phyloP scores from a whole-genome alignment of 1,140 invertebrate species.

The Heliconius himera region DNA sequence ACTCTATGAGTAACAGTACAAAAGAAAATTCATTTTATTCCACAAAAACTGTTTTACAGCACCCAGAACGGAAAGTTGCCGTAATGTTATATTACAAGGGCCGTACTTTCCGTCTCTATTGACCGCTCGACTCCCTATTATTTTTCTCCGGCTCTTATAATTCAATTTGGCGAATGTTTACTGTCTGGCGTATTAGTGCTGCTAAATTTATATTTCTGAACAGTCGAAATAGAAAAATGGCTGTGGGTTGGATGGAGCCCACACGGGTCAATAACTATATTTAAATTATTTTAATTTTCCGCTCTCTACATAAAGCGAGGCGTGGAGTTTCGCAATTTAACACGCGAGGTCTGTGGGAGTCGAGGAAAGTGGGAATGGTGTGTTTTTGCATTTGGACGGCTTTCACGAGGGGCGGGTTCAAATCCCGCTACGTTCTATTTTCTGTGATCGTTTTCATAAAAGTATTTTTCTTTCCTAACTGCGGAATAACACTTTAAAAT shows the following conservation, averaged over 20 bases:
- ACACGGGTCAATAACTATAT: too few species aligned
- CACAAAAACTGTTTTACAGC: not conserved
- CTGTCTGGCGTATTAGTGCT: conserved; percentile 34
- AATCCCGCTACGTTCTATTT: too few species aligned
- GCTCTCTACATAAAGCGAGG: too few species aligned
- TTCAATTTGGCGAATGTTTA: conserved; percentile 48
- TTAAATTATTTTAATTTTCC: too few species aligned
- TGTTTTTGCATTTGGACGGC: too few species aligned
- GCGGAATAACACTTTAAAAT: too few species aligned
- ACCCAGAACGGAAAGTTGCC: not conserved
- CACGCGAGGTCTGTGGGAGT: too few species aligned
- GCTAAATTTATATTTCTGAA: conserved; percentile 7
- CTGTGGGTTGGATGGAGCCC: not conserved
- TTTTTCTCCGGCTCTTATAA: conserved; percentile 48
- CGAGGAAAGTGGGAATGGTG: too few species aligned
- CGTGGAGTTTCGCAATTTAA: too few species aligned
- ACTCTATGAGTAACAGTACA: not conserved
- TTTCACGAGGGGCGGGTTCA: too few species aligned
- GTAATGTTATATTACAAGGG: conserved; percentile 8
- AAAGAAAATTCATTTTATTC: not conserved
- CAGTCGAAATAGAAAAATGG: not conserved
- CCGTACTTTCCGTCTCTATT: not conserved
- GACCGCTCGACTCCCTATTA: conserved; percentile 33
- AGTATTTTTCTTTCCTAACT: too few species aligned
- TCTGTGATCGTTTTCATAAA: too few species aligned